Evolutionary conservation across 2,113 vertebrate species (phyloP).

Genomic region (Fregata magnificens): DNA sequence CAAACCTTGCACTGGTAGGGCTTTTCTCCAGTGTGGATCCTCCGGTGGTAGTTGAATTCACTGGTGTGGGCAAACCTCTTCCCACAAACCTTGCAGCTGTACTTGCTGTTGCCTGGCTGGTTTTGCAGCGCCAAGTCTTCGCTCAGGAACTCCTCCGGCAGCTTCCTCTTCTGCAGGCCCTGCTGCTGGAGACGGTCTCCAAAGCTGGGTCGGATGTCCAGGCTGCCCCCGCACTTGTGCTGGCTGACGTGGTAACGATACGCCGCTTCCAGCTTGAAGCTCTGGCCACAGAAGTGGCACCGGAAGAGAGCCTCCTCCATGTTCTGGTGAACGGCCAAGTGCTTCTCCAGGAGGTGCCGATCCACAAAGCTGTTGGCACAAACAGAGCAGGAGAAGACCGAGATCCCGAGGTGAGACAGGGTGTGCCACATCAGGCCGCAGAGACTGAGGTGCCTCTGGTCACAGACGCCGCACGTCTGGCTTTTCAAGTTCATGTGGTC

Average conservation of each 20-base stretch:
- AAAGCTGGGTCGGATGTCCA: conserved; percentile 60
- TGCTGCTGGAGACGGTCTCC: conserved; percentile 43
- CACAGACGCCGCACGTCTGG: conserved; percentile 86
- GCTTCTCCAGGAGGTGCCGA: conserved; percentile 86
- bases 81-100: conserved; percentile 93
- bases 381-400: conserved; percentile 88
- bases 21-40: conserved; percentile 96
- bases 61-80: conserved; percentile 96
- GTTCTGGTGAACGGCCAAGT: conserved; percentile 84
- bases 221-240: conserved; percentile 80
- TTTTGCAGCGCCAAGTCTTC: conserved; percentile 66
- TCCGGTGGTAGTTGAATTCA: conserved; percentile 96
- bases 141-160: conserved; percentile 64
- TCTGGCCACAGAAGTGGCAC: conserved; percentile 78
- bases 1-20: conserved; percentile 99
- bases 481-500: conserved; percentile 86
- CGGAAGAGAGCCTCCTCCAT: conserved; percentile 79
- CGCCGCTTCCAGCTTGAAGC: conserved; percentile 79
- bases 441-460: conserved; percentile 82
- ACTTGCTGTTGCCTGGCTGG: conserved; percentile 83
- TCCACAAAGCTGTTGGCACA: conserved; percentile 91
- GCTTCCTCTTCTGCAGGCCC: conserved; percentile 73
- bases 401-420: conserved; percentile 85
- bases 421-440: conserved; percentile 94
- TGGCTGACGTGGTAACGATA: conserved; percentile 89